Base-by-base conservation (phyloP, 2,797 vertebrate species). In the Cynodonichthys magdalenae region DNA sequence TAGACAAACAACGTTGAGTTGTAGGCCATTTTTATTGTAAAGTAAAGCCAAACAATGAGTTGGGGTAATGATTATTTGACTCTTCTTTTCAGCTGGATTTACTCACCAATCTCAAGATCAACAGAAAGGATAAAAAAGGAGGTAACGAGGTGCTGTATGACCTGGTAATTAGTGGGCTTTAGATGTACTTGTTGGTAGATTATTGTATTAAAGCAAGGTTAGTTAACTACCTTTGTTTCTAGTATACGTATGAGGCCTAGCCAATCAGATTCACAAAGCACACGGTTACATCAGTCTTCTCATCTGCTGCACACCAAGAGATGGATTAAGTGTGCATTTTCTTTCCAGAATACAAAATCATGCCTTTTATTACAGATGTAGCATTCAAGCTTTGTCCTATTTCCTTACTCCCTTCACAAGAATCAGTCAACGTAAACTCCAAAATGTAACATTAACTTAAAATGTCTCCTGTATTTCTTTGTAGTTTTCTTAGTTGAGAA, bases 171-270 rank as follows among this genome's bases (percentile, higher is more conserved):
- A 46, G 20, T 20, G 29, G 10, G 31, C 24, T 61, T 57, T 41
- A 45, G n/a, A 51, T 18, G 0, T 5, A 47, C 31, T 17, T 36
- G 15, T 66, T 12, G 39, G 39, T 3, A 48, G 29, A 24, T 1
- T 60, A 49, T 34, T 10, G 19, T 18, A 28, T 11, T 1, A 19
- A 3, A 53, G 24, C 14, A 6, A 59, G 20, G n/a, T 34, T 31
- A 31, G 24, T 6, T 1, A 11, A 39, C 49, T 20, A 15, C 7
- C 15, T 1, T 6, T 11, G 10, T 19, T 45, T 61, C 15, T 7
- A 24, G 20, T 58, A 8, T 46, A 34, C n/a, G 19, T 71, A 41
- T 41, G 44, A 63, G 51, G 28, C 28, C 50, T 34, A 39, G 52
- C 24, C 44, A 46, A 39, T 12, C 36, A 39, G 11, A 18, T 4